Evolutionary conservation across 2,797 vertebrate genomes (phyloP), one percentile per base, ranked within the genome.

Genomic region (Neopelma chrysocephalum): DNA sequence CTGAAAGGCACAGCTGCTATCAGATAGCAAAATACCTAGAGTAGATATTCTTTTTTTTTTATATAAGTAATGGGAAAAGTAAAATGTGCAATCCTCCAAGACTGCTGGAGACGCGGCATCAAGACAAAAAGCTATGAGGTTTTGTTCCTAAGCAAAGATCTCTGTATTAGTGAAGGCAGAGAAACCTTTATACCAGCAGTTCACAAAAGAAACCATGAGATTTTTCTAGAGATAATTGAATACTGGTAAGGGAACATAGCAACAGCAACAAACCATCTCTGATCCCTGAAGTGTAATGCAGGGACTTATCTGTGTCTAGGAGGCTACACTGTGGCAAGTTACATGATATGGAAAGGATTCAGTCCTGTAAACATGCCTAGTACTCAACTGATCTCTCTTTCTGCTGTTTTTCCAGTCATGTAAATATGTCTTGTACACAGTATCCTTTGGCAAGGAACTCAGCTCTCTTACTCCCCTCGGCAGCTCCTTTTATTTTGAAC

Each of bases 211-310:
- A 83, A 10, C 3, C 22, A 15, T 13, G 57, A 75, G 34, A 78
- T 94, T 95, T 95, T 93, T 90, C 65, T 53, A 81, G 79, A 72
- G 50, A 66, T 51, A 90, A 85, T 54, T 61, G 69, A 86, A 75
- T 75, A 73, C 12, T 11, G 17, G 48, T 75, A 78, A 86, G 56
- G 53, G 61, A 86, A 65, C 47, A 81, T 1, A 90, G 38, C 61
- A 87, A 71, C 23, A 56, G 40, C n/a, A 88, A 27, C 27, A 92
- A 91, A 36, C 36, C 12, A 7, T 25, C 20, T 73, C 77, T 76
- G 58, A 76, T 88, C 77, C 77, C 88, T 73, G 58, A 58, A 90
- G 75, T 45, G 57, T 31, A 73, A 64, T 38, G 10, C 40, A 71
- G 68, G 32, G 68, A 53, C 45, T 87, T 80, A 92, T 60, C 56